phyloP scores from a whole-genome alignment of 2,888 invertebrate genomes.

The Caenorhabditis imperialis region DNA sequence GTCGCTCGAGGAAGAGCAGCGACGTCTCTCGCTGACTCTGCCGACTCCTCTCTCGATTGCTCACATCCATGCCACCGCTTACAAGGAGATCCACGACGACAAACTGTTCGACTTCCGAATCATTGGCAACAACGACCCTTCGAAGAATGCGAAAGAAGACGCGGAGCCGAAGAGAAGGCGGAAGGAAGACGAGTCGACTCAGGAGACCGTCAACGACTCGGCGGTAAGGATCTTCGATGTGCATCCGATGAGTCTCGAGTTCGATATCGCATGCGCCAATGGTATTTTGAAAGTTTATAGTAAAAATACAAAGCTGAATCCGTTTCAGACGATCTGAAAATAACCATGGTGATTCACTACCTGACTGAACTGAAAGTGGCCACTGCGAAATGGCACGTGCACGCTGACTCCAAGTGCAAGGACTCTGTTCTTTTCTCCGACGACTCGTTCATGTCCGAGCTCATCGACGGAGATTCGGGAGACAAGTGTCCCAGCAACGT shows the following conservation, averaged over 20 bases:
- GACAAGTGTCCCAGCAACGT: slow-evolving; percentile 51
- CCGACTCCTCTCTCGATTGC: slow-evolving; percentile 55
- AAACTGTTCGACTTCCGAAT: slow-evolving; percentile 35
- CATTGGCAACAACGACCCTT: slow-evolving; percentile 8
- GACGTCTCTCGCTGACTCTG: slow-evolving; percentile 44
- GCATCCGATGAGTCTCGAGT: slow-evolving; percentile 47
- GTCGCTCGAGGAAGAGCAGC: slow-evolving; percentile 16
- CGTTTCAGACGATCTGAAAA: slow-evolving; percentile 30
- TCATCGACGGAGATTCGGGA: slow-evolving; percentile 56
- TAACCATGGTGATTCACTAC: slow-evolving; percentile 44
- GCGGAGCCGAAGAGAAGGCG: slow-evolving; percentile 33
- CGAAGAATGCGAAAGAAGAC: slow-evolving; percentile 15
- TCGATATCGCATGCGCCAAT: slow-evolving; percentile 23
- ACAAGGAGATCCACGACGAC: slow-evolving; percentile 60
- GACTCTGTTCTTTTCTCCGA: slow-evolving; percentile 18
- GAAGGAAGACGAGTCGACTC: slow-evolving; percentile 32
- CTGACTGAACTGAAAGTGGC: slow-evolving; percentile 49
- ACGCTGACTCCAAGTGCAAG: slow-evolving; percentile 4
- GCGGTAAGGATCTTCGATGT: slow-evolving; percentile 26
- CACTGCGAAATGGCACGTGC: slow-evolving; percentile 45
- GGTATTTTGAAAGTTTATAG: background rate
- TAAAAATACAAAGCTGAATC: background rate
- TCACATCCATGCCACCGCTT: slow-evolving; percentile 60
- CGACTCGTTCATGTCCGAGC: slow-evolving; percentile 56
- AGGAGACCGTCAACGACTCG: slow-evolving; percentile 29